phyloP scores from a whole-genome alignment of 2,113 vertebrate species.

The Saccopteryx leptura region DNA sequence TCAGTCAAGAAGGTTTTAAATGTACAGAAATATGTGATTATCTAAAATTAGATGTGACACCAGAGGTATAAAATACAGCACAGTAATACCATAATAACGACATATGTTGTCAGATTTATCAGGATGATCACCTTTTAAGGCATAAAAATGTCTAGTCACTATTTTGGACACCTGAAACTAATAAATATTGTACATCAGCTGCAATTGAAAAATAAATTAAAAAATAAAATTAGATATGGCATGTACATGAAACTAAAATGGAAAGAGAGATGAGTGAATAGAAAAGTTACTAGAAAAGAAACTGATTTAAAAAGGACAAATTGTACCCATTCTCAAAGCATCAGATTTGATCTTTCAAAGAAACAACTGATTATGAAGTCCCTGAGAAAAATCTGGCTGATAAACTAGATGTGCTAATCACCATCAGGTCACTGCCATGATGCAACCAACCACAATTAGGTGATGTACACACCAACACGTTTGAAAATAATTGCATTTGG shows the following conservation, averaged over 20 bases:
- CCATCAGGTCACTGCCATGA: neutral
- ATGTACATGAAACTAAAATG: neutral
- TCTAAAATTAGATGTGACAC: neutral
- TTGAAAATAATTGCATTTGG: neutral
- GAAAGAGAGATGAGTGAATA: neutral
- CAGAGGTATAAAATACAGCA: neutral
- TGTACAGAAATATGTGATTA: neutral
- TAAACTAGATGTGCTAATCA: neutral
- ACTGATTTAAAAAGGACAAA: neutral
- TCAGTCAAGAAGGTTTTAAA: neutral
- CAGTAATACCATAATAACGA: neutral
- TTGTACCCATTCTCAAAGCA: neutral
- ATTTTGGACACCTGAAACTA: neutral
- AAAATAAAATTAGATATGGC: neutral
- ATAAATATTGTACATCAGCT: neutral
- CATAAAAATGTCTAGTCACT: neutral
- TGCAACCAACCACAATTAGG: neutral
- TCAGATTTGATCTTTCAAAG: neutral
- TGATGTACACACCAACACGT: neutral
- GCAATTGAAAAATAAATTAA: neutral
- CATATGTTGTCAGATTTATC: too few species aligned
- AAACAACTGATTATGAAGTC: neutral
- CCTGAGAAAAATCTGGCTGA: neutral
- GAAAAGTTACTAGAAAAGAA: neutral
- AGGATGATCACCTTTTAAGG: neutral